Evolutionary conservation across 1,140 invertebrate species (phyloP), one percentile per base, ranked within the genome.

Genomic region (Drosophila arawakana): DNA sequence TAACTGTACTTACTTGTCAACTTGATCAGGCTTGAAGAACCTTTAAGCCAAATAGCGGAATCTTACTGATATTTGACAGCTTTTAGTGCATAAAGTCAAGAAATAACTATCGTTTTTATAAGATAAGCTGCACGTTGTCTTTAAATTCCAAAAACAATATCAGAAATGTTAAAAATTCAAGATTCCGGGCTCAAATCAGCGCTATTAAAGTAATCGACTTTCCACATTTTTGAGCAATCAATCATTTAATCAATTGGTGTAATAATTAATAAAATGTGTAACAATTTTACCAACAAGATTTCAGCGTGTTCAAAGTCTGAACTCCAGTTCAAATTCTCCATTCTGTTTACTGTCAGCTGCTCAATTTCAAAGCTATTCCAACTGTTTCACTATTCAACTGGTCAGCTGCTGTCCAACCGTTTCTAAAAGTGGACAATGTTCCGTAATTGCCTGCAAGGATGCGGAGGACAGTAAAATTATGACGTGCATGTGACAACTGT

Each of bases 371-470:
- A 30, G 5, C 2, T 30, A 30, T 30, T 30, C 25, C 25, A 52
- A 52, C 47, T 44, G n/a, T 30, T 25, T 37, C 59, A 62, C 62
- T 46, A 30, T 39, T 67, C 78, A 80, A 67, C 74, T 75, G 74
- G 77, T 68, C 81, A 83, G 71, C 81, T 77, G 80, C 54, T 83
- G 62, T 55, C 43, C 60, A 39, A 15, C 30, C 39, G 70, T 43
- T 46, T 49, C 15, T 39, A 34, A 11, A 30, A 11, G 5, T 10
- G 47, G 35, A 46, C 49, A 61, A 61, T 60, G 71, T 60, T 11
- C 44, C 69, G 46, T 85, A 85, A 88, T 82, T 79, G 79, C 69
- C 49, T 55, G 55, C 46, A 50, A 71, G 75, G 75, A 75, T 57
- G 46, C 35, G 37, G 15, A 41, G 37, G 15, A 41, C 52, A 58